These are phyloP conservation scores for Phaethon lepturus DNA, from an alignment of 2,113 vertebrate genomes.

Conservation along the genomic window DNA sequence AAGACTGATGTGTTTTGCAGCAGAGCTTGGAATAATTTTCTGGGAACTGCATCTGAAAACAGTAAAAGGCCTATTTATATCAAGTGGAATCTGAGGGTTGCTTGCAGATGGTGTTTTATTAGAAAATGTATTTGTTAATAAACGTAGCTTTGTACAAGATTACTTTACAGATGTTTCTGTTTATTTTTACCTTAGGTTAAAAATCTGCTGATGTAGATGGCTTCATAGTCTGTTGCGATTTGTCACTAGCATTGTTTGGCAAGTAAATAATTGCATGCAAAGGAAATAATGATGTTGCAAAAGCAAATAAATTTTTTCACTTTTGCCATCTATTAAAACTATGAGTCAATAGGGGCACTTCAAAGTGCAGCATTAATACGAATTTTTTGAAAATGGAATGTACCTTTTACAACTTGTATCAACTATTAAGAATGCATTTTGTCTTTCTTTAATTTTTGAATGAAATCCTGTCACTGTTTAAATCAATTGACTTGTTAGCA, in stretches of 20 bases:
- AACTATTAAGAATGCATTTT: not conserved
- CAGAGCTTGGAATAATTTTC: conserved; percentile 76
- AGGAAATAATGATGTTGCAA: conserved; percentile 57
- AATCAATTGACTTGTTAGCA: not conserved
- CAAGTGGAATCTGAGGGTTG: conserved; percentile 74
- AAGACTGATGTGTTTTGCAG: conserved; percentile 76
- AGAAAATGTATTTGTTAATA: conserved; percentile 80
- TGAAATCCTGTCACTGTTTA: not conserved
- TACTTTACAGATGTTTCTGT: conserved; percentile 77
- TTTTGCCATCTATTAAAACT: conserved; percentile 12
- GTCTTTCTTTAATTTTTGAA: not conserved
- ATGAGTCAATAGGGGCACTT: not conserved
- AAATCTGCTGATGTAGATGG: conserved; percentile 66
- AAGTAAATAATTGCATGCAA: conserved; percentile 68
- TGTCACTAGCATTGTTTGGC: conserved; percentile 65
- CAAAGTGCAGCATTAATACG: not conserved
- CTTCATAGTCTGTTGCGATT: conserved; percentile 65
- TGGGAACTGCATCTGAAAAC: conserved; percentile 73
- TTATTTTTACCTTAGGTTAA: conserved; percentile 80
- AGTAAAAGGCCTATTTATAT: conserved; percentile 77
- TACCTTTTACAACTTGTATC: not conserved
- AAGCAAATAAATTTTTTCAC: conserved; percentile 38
- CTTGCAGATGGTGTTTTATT: conserved; percentile 80
- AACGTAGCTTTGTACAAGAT: conserved; percentile 70
- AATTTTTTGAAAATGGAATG: not conserved